Evolutionary conservation across 2,797 vertebrate genomes (phyloP).

Genomic region (Tokudaia tokunoshimensis): DNA sequence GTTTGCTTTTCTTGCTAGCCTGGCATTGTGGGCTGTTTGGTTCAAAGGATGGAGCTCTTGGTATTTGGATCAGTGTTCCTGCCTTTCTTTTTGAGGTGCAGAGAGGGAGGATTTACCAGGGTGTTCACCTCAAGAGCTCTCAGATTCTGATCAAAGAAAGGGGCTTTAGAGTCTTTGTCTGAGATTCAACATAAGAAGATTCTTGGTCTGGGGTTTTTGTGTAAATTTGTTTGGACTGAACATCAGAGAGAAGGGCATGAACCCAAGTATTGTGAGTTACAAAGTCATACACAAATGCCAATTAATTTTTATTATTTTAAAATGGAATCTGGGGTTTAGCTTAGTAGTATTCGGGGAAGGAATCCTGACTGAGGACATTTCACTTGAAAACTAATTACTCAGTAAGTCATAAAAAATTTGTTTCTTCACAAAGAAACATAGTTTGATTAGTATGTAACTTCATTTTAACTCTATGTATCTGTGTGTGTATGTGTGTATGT

Average conservation of each 20-base stretch:
- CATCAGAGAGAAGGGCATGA: slow-evolving; percentile 20
- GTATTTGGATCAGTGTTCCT: slow-evolving; percentile 61
- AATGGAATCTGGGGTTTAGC: slow-evolving; percentile 22
- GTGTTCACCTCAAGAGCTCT: slow-evolving; percentile 75
- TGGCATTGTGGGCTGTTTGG: slow-evolving; percentile 33
- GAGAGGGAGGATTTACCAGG: slow-evolving; percentile 75
- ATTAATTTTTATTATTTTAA: slow-evolving; percentile 63
- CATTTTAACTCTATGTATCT: not conserved
- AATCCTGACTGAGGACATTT: not conserved
- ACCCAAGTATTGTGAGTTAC: not conserved
- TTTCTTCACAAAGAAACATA: slow-evolving; percentile 4
- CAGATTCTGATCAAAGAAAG: slow-evolving; percentile 79
- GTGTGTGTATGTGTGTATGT: not conserved
- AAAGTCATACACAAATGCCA: not conserved
- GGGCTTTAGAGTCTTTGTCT: slow-evolving; percentile 75
- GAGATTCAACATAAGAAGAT: slow-evolving; percentile 70
- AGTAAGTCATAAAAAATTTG: not conserved
- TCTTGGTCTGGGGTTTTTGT: slow-evolving; percentile 66
- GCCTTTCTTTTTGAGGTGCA: slow-evolving; percentile 11
- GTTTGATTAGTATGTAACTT: not conserved
- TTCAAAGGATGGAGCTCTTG: slow-evolving; percentile 69
- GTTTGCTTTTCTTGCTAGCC: not conserved
- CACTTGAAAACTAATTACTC: slow-evolving; percentile 43
- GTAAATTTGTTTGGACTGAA: slow-evolving; percentile 70
- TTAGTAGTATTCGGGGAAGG: not conserved